Evolutionary conservation across 2,888 invertebrate species (phyloP).

Genomic region (Drosophila anomalipes): DNA sequence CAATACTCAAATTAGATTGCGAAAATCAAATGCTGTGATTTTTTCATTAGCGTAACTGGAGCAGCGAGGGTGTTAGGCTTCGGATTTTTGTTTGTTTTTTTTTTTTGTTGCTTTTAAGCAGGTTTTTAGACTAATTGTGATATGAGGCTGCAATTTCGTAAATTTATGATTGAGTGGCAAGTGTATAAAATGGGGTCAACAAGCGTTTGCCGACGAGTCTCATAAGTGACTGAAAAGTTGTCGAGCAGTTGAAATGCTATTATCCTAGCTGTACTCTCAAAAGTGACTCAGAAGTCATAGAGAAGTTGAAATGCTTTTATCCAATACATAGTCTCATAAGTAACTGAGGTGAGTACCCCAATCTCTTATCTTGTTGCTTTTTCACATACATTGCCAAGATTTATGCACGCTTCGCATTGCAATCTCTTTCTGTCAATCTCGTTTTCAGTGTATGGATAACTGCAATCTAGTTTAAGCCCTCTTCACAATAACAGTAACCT

Average conservation of each 20-base stretch:
- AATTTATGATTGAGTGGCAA: background rate
- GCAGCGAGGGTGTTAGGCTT: conserved; percentile 19
- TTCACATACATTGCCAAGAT: background rate
- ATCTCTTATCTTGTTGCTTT: background rate
- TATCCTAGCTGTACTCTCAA: background rate
- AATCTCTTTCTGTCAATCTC: conserved; percentile 12
- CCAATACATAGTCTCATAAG: background rate
- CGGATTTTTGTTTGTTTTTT: background rate
- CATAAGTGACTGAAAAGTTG: background rate
- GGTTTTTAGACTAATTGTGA: background rate
- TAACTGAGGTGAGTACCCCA: background rate
- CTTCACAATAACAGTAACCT: background rate
- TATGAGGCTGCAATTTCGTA: background rate
- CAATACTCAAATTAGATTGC: conserved; percentile 64
- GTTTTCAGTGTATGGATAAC: background rate
- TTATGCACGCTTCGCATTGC: background rate
- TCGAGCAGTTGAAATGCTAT: background rate
- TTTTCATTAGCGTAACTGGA: conserved; percentile 32
- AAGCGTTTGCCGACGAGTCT: background rate
- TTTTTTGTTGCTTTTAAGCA: background rate
- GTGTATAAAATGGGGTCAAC: background rate
- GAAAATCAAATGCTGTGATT: conserved; percentile 38
- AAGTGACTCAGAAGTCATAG: background rate
- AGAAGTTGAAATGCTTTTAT: background rate
- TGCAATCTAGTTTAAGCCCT: conserved; percentile 8